phyloP scores from a whole-genome alignment of 2,113 vertebrate species.

The Cyprinodon variegatus region DNA sequence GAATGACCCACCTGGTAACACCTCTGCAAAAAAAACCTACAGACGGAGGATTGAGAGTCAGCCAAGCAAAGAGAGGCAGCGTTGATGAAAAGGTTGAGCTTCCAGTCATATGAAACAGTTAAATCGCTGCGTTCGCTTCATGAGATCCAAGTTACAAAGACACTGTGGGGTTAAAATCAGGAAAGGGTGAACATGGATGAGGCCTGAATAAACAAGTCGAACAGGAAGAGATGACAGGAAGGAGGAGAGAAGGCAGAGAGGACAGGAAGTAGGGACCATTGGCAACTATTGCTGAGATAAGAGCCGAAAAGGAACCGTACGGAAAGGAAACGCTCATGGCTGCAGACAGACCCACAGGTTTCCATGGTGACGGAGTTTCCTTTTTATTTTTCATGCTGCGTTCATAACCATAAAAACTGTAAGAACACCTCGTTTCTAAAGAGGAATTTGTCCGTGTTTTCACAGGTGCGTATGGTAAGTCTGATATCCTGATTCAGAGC shows the following conservation, averaged over 20 bases:
- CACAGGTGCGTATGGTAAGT: slow-evolving; percentile 17
- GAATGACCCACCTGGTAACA: slow-evolving; percentile 6
- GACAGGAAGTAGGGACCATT: slow-evolving; percentile 38
- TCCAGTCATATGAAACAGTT: not conserved
- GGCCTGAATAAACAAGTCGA: not conserved
- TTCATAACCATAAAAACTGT: slow-evolving; percentile 22
- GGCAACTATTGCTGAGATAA: slow-evolving; percentile 53
- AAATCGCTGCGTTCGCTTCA: not conserved
- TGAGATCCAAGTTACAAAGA: not conserved
- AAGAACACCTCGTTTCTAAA: not conserved
- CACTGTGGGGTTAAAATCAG: not conserved
- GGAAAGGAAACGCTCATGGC: slow-evolving; percentile 40
- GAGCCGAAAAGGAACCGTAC: slow-evolving; percentile 29
- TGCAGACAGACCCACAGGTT: slow-evolving; percentile 54
- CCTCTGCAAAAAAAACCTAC: not conserved
- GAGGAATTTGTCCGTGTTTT: slow-evolving; percentile 1
- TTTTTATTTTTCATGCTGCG: slow-evolving; percentile 43
- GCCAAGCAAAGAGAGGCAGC: not conserved
- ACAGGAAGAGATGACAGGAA: not conserved
- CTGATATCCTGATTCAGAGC: not conserved
- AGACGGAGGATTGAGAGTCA: not conserved
- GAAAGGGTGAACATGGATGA: not conserved
- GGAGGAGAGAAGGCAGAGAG: not conserved
- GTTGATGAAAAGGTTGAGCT: not conserved
- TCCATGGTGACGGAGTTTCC: slow-evolving; percentile 70